Base-by-base conservation (phyloP, 2,797 vertebrate species). In the Euthynnus affinis region DNA sequence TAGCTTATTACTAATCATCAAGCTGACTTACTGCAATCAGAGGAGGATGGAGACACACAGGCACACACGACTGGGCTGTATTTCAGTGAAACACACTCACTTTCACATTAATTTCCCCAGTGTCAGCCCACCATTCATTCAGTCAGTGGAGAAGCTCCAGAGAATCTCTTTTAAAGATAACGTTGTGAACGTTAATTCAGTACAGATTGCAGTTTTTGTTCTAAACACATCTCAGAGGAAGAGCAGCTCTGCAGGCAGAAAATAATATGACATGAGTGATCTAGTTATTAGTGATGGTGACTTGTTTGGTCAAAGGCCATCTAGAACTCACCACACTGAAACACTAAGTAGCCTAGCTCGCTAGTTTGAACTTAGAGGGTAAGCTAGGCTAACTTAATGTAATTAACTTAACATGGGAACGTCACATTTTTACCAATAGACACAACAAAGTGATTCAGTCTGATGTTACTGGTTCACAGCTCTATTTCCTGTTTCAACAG, bases 1-100 rank as follows among this genome's bases (percentile, higher is more conserved):
- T 20, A 42, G 57, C 55, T 73, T 57, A 80, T 76, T 80, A 78
- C 81, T 74, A 63, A 78, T 78, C 65, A 74, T 80, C 65, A 62
- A 44, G 17, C 74, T 25, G 65, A 61, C 44, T 37, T 69, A 61
- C 55, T 79, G 72, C 76, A 65, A 77, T 83, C 73, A 77, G 57
- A 62, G 22, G 49, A 76, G 59, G 48, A 75, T 55, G 66, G 74
- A 74, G 57, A 57, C 60, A 25, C 23, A 18, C 34, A 51, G 7
- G 17, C 60, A 34, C 27, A 25, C 34, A 40, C 18, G 27, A 59
- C 65, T 57, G 32, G 22, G 42, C 40, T 56, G 32, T 10, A 13
- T 37, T 48, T 48, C 65, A 76, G 59, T 0, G 42, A 74, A 69
- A 65, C 51, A 51, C 13, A 37, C 40, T 74, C 42, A 60, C 66